Evolutionary conservation across 2,113 vertebrate species (phyloP), one percentile per base, ranked within the genome.

Genomic region (Procavia capensis): DNA sequence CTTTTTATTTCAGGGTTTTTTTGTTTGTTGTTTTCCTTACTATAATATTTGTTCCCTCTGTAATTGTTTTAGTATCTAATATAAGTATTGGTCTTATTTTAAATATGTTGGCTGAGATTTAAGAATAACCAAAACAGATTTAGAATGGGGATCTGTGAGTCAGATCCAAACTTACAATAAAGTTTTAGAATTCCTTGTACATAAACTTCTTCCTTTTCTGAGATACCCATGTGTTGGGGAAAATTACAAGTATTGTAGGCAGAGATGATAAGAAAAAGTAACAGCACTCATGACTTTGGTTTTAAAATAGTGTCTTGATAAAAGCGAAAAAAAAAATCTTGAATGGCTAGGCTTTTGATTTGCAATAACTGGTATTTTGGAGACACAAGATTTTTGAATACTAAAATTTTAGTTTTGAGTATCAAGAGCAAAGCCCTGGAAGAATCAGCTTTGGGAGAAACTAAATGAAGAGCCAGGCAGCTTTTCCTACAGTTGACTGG

Each of bases 81-180:
- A 85, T 8, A 61, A 4, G 85, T 74, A 57, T 36, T 91, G 29
- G 4, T 93, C 11, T 9, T 72, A 5, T 45, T 82, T 36, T 90
- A 88, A 86, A 70, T 91, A 79, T 59, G 92, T 96, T 95, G 50
- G 16, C 24, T 96, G 34, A 57, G 29, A 88, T 92, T 89, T 85
- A 54, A 72, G 68, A 82, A 16, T 91, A 16, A 88, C 43, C 11
- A 72, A 59, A 82, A 84, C 88, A 91, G 25, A 90, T 43, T 80
- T 90, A 61, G 11, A 91, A 89, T 22, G 34, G 1, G 5, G 20
- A 39, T 66, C 34, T 88, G 64, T 78, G 34, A n/a, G 31, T 94
- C 94, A 84, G 72, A 72, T 80, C 2, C 20, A 70, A 63, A 14
- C n/a, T 88, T 91, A 66, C 8, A 25, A 78, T 92, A 70, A 82